Evolutionary conservation across 2,888 invertebrate species (phyloP).

Genomic region (Orchesella flavescens): DNA sequence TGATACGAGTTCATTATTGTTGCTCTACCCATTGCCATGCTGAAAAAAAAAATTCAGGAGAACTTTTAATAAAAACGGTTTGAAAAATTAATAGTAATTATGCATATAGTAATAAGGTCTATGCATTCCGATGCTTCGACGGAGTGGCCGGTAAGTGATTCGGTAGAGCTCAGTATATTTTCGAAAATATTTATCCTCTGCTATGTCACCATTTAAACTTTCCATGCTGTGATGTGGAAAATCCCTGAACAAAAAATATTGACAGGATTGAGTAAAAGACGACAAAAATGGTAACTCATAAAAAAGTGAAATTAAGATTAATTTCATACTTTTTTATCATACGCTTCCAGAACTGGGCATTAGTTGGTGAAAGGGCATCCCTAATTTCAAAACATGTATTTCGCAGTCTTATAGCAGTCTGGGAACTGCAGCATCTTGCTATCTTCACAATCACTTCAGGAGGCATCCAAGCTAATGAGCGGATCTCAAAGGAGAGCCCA

Average conservation of each 20-base stretch:
- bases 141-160: conserved; percentile 16
- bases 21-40: too few relatives aligned
- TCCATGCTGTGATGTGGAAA: conserved; percentile 35
- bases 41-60: too few relatives aligned
- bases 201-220: not conserved
- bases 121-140: not conserved
- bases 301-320: too few relatives aligned
- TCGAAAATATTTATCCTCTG: conserved; percentile 25
- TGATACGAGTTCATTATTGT: too few relatives aligned
- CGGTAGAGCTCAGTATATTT: conserved; percentile 41
- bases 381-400: conserved; percentile 27
- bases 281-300: too few relatives aligned
- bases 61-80: too few relatives aligned
- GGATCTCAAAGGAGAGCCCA: conserved; percentile 40
- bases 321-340: conserved; percentile 47
- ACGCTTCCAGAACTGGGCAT: conserved; percentile 42
- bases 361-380: not conserved
- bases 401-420: conserved; percentile 21
- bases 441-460: conserved; percentile 50
- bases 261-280: not conserved
- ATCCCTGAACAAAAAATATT: too few relatives aligned
- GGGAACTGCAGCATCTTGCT: conserved; percentile 25
- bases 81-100: too few relatives aligned
- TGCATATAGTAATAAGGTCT: too few relatives aligned
- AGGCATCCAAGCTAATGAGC: conserved; percentile 44